These are phyloP conservation scores for Hydropsyche betteni DNA, from an alignment of 2,888 invertebrate species.

Conservation along the genomic window DNA sequence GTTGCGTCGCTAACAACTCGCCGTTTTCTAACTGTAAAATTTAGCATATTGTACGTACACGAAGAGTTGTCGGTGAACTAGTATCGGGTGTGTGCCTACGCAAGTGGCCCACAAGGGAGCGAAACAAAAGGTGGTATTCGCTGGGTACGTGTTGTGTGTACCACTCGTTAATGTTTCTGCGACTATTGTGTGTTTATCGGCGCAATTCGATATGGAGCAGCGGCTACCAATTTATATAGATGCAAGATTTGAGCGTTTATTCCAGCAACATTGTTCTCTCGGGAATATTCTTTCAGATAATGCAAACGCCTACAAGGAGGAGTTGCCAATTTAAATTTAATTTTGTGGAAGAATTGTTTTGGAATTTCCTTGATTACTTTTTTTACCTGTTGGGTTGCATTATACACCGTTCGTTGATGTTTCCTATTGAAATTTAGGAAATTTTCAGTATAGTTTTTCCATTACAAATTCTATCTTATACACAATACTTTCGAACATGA, in stretches of 20 bases:
- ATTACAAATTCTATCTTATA: too few relatives aligned
- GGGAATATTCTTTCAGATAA: too few relatives aligned
- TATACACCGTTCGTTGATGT: too few relatives aligned
- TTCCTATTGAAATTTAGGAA: too few relatives aligned
- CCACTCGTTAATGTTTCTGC: too few relatives aligned
- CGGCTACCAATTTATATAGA: conserved; percentile 14
- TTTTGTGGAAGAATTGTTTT: too few relatives aligned
- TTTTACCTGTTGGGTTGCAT: too few relatives aligned
- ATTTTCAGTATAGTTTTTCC: too few relatives aligned
- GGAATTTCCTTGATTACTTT: not conserved
- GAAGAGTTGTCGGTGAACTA: conserved; percentile 23
- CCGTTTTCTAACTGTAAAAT: conserved; percentile 42
- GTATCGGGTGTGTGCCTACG: conserved; percentile 33
- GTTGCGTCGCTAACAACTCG: conserved; percentile 17
- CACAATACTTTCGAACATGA: too few relatives aligned
- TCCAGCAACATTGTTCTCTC: not conserved
- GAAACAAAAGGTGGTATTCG: conserved; percentile 28
- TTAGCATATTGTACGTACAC: conserved; percentile 44
- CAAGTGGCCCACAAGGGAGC: conserved; percentile 11
- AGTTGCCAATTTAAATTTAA: too few relatives aligned
- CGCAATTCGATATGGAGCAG: conserved; percentile 19
- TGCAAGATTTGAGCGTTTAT: conserved; percentile 9
- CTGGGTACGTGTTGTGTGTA: conserved; percentile 13
- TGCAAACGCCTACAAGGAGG: too few relatives aligned
- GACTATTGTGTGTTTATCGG: conserved; percentile 6